phyloP scores from a whole-genome alignment of 2,797 vertebrate genomes.

The Hozukius guyotensis region DNA sequence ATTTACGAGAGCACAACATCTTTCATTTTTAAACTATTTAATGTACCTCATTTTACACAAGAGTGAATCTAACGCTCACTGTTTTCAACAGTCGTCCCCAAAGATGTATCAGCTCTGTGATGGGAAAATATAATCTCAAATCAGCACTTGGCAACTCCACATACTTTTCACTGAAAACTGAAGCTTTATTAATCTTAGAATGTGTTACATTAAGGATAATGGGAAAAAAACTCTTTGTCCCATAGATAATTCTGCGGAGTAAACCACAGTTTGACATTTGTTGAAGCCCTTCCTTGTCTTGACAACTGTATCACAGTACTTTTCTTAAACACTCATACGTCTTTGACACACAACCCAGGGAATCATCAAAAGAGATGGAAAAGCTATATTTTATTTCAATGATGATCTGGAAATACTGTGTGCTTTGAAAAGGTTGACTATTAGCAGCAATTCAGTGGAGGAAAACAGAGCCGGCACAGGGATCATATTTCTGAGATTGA shows the following conservation, averaged over 20 bases:
- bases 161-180: neutral
- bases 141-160: neutral
- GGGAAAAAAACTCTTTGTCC: neutral
- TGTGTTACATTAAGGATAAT: neutral
- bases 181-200: neutral
- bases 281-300: neutral
- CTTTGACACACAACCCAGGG: neutral
- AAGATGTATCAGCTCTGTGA: neutral
- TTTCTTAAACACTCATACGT: neutral
- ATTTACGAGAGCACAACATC: neutral
- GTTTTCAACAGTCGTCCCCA: neutral
- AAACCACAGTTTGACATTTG: neutral
- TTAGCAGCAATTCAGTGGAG: neutral
- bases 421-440: neutral
- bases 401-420: neutral
- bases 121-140: neutral
- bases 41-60: neutral
- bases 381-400: neutral
- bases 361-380: neutral
- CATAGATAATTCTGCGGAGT: neutral
- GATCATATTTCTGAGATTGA: conserved; percentile 1
- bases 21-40: neutral
- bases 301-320: neutral
- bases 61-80: neutral
- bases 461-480: neutral